phyloP scores from a whole-genome alignment of 2,113 vertebrate genomes.

The Nycticebus coucang region DNA sequence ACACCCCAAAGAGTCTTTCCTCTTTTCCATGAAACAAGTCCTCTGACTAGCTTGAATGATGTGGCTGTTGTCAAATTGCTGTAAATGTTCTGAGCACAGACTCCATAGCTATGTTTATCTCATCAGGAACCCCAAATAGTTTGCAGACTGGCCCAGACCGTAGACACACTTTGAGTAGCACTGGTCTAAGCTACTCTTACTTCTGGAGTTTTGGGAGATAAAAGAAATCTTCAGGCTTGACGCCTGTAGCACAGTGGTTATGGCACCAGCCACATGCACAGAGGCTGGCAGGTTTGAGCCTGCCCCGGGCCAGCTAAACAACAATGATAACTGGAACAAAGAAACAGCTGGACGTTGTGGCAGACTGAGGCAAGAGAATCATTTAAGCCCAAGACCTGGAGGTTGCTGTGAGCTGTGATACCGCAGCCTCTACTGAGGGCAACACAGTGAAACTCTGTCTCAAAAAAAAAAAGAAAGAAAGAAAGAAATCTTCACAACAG shows the following conservation, averaged over 20 bases:
- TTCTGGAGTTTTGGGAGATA: background rate
- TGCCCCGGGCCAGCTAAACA: too few species aligned
- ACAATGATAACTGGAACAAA: too few species aligned
- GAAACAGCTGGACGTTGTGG: too few species aligned
- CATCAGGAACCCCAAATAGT: background rate
- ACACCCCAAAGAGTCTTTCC: background rate
- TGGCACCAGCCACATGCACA: too few species aligned
- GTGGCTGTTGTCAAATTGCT: background rate
- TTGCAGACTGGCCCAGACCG: background rate
- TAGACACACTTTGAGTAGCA: background rate
- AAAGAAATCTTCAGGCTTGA: background rate
- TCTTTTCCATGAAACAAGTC: background rate
- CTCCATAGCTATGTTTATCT: background rate
- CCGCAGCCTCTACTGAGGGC: too few species aligned
- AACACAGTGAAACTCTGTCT: too few species aligned
- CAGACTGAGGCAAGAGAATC: too few species aligned
- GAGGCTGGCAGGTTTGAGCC: too few species aligned
- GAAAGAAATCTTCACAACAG: background rate
- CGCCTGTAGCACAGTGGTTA: too few species aligned
- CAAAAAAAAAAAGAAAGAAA: too few species aligned
- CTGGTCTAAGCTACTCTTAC: background rate
- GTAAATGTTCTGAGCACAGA: background rate
- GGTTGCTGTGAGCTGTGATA: too few species aligned
- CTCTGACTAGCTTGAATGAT: background rate
- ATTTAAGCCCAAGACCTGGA: too few species aligned